Conservation (phyloP, 2,797 vertebrate genomes). For the Pseudocheirus occidentalis region DNA sequence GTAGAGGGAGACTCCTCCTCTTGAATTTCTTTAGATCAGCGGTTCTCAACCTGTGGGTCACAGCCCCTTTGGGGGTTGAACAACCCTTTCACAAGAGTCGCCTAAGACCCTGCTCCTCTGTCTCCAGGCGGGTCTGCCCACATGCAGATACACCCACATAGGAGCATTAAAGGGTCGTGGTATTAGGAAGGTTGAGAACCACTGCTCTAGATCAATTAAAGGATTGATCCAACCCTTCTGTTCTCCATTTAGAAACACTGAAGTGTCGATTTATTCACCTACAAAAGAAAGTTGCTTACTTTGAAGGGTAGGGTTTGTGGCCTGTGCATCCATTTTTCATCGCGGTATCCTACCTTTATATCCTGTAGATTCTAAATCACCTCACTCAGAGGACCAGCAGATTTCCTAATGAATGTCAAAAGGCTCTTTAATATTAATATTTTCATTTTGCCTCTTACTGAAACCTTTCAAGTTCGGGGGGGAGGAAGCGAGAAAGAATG, state of each 20-base stretch:
- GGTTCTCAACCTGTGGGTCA: too few relatives aligned
- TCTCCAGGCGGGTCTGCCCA: too few relatives aligned
- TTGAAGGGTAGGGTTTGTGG: background rate
- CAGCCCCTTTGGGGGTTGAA: too few relatives aligned
- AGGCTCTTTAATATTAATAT: conserved; percentile 39
- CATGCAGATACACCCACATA: too few relatives aligned
- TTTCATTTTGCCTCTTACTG: conserved; percentile 31
- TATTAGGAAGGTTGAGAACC: too few relatives aligned
- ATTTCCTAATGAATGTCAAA: conserved; percentile 44
- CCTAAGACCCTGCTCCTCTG: too few relatives aligned
- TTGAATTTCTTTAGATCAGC: background rate
- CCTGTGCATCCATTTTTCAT: background rate
- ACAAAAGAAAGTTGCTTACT: background rate
- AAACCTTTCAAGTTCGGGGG: conserved; percentile 21
- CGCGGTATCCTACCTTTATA: background rate
- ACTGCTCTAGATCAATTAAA: background rate
- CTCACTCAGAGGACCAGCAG: conserved; percentile 24
- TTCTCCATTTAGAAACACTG: background rate
- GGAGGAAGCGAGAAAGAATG: conserved; percentile 10
- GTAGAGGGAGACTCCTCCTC: background rate
- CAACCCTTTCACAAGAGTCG: too few relatives aligned
- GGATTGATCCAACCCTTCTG: background rate
- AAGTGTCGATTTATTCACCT: background rate
- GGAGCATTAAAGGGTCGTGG: too few relatives aligned
- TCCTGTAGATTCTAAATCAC: conserved; percentile 35